Base-by-base conservation (phyloP, 2,888 invertebrate genomes). In the Diplazon laetatorius region DNA sequence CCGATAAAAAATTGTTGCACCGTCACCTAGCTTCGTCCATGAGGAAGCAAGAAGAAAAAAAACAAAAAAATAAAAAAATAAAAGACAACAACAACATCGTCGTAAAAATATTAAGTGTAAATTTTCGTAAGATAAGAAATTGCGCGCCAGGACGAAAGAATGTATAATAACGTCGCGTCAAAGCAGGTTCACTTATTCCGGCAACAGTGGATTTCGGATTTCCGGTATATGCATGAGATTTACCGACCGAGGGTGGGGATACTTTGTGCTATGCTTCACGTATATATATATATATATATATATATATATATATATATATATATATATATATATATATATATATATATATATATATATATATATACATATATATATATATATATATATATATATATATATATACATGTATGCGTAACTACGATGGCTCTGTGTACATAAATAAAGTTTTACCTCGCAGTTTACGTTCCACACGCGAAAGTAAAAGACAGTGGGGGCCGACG, bases 381-480 rank as follows among this genome's bases (percentile, higher is more conserved):
- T 8, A 4, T 44, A 16, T 44, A 46, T 25, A 37, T 55, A 16
- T 9, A 14, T 22, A 30, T 55, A n/a, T 55, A 30, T 55, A 55
- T 25, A 46, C 18, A 35, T 57, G 35, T 59, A n/a, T 50, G 22
- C 39, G 25, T n/a, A 44, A 42, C 44, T 30, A 48, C 14, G 16
- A 60, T 25, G 50, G 46, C 48, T 48, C 59, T 60, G 39, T 66
- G 42, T 37, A 35, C 59, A 48, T 69, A 52, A 25, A 55, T 55
- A 59, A 70, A 66, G 48, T 75, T 71, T 66, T n/a, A 16, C 42
- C 42, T 39, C 16, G 52, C 35, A 35, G 37, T 78, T 50, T 16
- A 39, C 42, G 52, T 25, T 62, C 35, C 37, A 68, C 62, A 68
- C 62, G 48, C 18, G 42, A 39, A 78, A 78, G 75, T 75, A 52